phyloP scores from a whole-genome alignment of 1,140 invertebrate species.

The Bombus terrestris region DNA sequence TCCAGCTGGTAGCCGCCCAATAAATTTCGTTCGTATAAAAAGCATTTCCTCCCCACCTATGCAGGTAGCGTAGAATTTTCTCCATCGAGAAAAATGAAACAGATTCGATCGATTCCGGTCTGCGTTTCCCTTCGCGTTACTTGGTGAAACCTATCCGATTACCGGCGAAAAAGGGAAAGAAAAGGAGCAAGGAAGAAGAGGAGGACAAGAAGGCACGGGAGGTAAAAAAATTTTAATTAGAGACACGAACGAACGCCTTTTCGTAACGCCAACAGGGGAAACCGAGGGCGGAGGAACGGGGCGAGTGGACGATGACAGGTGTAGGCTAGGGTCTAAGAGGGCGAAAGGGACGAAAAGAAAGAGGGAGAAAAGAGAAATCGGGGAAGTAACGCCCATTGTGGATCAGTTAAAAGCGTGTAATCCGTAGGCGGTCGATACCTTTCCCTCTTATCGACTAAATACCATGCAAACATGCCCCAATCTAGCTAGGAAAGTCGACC shows the following conservation, averaged over 20 bases:
- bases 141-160: not conserved
- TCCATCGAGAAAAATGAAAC: not conserved
- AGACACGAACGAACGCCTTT: slow-evolving; percentile 58
- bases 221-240: slow-evolving; percentile 63
- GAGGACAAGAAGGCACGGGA: not conserved
- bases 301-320: slow-evolving; percentile 24
- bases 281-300: not conserved
- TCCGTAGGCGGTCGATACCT: slow-evolving; percentile 68
- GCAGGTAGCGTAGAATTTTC: not conserved
- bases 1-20: not conserved
- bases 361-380: not conserved
- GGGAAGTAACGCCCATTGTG: slow-evolving; percentile 59
- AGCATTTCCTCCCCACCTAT: not conserved
- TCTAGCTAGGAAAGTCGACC: slow-evolving; percentile 64
- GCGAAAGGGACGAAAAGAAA: not conserved
- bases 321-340: not conserved
- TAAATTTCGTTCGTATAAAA: slow-evolving; percentile 13
- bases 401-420: slow-evolving; percentile 72
- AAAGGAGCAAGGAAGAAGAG: not conserved
- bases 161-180: no score
- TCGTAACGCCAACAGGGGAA: slow-evolving; percentile 21
- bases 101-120: slow-evolving; percentile 9
- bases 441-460: slow-evolving; percentile 71
- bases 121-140: not conserved
- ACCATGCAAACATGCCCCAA: slow-evolving; percentile 74